Evolutionary conservation across 2,113 vertebrate species (phyloP).

Genomic region (Entelurus aequoreus): DNA sequence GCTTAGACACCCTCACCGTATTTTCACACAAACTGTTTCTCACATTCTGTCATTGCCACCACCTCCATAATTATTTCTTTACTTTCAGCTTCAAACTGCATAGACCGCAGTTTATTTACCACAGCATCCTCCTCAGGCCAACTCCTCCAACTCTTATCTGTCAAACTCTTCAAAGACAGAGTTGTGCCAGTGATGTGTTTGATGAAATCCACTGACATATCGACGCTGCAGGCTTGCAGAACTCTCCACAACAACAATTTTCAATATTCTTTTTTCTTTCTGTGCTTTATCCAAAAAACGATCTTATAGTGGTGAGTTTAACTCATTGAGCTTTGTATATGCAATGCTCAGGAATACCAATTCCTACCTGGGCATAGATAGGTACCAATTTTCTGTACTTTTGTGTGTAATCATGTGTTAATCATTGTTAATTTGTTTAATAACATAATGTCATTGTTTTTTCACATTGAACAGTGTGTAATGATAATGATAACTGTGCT

Average conservation of each 20-base stretch:
- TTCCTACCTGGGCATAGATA: too few relatives aligned
- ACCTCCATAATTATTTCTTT: constrained; percentile 55
- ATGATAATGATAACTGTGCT: too few relatives aligned
- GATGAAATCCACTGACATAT: constrained; percentile 48
- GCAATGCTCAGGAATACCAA: constrained; percentile 51
- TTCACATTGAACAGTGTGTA: too few relatives aligned
- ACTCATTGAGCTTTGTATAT: constrained; percentile 4
- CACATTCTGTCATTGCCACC: constrained; percentile 54
- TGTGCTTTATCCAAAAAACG: constrained; percentile 27
- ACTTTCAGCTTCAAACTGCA: constrained; percentile 37
- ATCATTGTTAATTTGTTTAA: too few relatives aligned
- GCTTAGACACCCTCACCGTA: constrained; percentile 49
- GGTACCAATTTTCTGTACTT: too few relatives aligned
- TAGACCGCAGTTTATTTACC: constrained; percentile 30
- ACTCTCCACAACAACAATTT: constrained; percentile 32
- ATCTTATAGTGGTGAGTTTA: constrained; percentile 25
- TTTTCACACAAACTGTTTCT: constrained; percentile 66
- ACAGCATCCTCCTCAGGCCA: constrained; percentile 30
- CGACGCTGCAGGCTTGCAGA: constrained; percentile 23
- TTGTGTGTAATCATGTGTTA: too few relatives aligned
- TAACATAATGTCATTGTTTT: too few relatives aligned
- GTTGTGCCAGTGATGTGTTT: constrained; percentile 43
- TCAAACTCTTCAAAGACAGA: constrained; percentile 45
- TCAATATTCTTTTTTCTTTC: constrained; percentile 9
- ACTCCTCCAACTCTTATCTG: constrained; percentile 28